phyloP scores from a whole-genome alignment of 2,888 invertebrate species.

The Labia minor region DNA sequence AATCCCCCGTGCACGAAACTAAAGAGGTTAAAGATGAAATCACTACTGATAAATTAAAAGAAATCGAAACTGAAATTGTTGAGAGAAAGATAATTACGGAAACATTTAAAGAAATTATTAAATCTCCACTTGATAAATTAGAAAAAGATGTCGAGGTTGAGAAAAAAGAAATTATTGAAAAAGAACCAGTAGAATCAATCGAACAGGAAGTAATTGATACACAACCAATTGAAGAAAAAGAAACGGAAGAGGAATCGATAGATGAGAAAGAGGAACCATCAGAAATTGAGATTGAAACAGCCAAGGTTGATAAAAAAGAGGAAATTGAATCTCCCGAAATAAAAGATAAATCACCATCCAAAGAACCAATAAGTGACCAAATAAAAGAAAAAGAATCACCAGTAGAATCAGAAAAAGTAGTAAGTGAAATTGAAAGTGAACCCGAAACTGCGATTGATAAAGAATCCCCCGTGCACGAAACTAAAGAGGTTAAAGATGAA shows the following conservation, averaged over 20 bases:
- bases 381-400: not conserved
- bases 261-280: not conserved
- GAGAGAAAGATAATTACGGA: not conserved
- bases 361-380: too few relatives aligned
- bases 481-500: not conserved
- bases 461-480: too few relatives aligned
- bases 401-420: not conserved
- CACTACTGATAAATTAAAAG: slow-evolving; percentile 27
- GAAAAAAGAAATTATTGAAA: not conserved
- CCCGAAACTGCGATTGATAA: too few relatives aligned
- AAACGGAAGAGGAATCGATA: not conserved
- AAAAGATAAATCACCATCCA: too few relatives aligned
- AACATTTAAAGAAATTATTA: too few relatives aligned
- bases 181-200: not conserved
- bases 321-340: not conserved
- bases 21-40: slow-evolving; percentile 20
- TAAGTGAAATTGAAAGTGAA: too few relatives aligned
- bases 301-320: not conserved
- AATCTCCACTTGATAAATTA: too few relatives aligned
- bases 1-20: too few relatives aligned
- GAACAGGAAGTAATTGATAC: not conserved
- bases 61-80: slow-evolving; percentile 20
- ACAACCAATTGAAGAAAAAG: not conserved
- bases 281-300: too few relatives aligned
- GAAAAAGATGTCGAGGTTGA: slow-evolving; percentile 3